Evolutionary conservation across 2,797 vertebrate species (phyloP).

Genomic region (Acanthornis magna): DNA sequence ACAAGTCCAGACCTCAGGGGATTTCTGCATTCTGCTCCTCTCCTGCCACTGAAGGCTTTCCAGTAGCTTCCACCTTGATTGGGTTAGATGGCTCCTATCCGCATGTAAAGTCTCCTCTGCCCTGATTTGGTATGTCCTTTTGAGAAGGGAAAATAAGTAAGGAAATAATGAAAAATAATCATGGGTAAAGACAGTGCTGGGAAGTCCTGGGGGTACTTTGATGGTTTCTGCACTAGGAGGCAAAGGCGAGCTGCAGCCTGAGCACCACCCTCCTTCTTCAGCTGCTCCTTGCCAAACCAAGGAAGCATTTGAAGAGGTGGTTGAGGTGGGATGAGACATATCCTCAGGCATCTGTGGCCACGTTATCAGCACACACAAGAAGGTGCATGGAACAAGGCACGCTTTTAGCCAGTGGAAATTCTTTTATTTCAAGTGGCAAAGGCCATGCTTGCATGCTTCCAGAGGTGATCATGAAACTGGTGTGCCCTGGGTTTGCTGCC

Average conservation of each 20-base stretch:
- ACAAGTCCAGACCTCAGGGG: background rate
- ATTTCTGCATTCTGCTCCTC: background rate
- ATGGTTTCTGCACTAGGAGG: background rate
- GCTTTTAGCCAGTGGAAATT: background rate
- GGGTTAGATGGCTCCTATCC: background rate
- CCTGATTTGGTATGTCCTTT: conserved; percentile 10
- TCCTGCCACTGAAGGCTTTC: conserved; percentile 4
- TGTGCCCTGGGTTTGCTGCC: background rate
- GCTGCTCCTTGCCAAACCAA: background rate
- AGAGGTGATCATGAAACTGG: background rate
- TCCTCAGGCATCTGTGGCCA: background rate
- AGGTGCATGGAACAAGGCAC: background rate
- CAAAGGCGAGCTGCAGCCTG: background rate
- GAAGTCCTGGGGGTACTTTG: background rate
- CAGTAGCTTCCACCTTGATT: background rate
- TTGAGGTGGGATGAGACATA: background rate
- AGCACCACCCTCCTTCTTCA: background rate
- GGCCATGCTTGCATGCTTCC: background rate
- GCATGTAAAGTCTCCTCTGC: conserved; percentile 23
- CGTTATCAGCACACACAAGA: background rate
- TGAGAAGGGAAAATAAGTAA: background rate
- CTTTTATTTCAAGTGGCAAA: background rate
- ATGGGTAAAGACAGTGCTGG: background rate
- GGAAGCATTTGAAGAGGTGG: background rate
- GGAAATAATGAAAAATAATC: background rate